Percentiles rank a stretch among this genome's conserved stretches.
Conservation (phyloP, 1,140 invertebrate species). For the Neuroterus valhalla region DNA sequence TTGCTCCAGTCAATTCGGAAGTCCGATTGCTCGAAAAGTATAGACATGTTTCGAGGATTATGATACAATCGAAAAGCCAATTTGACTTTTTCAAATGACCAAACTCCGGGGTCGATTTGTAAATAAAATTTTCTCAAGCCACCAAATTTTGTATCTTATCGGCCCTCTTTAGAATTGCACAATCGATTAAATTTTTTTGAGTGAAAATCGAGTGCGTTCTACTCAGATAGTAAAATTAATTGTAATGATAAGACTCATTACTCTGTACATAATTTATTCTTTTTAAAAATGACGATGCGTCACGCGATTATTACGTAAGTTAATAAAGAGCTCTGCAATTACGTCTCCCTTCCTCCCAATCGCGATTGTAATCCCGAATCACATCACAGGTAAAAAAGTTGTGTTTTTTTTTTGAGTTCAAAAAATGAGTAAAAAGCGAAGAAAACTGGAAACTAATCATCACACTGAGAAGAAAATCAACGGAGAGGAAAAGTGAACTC, state of each 20-base stretch:
- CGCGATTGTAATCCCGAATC: slow-evolving; percentile 2
- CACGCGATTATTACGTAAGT: not conserved
- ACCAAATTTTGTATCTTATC: too few relatives aligned
- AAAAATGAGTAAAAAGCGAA: not conserved
- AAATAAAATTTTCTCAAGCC: too few relatives aligned
- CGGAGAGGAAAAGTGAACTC: slow-evolving; percentile 2
- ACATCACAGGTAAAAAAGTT: slow-evolving; percentile 2
- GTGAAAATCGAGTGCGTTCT: not conserved
- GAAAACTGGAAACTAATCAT: slow-evolving; percentile 40
- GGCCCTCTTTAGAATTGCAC: not conserved
- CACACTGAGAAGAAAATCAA: slow-evolving; percentile 13
- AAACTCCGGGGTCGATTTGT: not conserved
- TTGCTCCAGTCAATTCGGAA: too few relatives aligned
- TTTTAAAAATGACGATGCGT: slow-evolving; percentile 20
- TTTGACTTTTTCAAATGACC: not conserved
- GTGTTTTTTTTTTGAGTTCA: not conserved
- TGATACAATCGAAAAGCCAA: not conserved
- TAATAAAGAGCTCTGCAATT: slow-evolving; percentile 59
- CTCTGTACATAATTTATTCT: slow-evolving; percentile 21
- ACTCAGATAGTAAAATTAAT: slow-evolving; percentile 23
- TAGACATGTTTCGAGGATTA: too few relatives aligned
- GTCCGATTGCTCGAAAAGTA: too few relatives aligned
- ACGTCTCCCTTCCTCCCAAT: slow-evolving; percentile 35
- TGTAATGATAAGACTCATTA: slow-evolving; percentile 18
- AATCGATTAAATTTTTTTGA: slow-evolving; percentile 15